Percentiles rank a stretch among this genome's conserved stretches.
Conservation (phyloP, 23 tunicate species). For the Botrylloides violaceus region DNA sequence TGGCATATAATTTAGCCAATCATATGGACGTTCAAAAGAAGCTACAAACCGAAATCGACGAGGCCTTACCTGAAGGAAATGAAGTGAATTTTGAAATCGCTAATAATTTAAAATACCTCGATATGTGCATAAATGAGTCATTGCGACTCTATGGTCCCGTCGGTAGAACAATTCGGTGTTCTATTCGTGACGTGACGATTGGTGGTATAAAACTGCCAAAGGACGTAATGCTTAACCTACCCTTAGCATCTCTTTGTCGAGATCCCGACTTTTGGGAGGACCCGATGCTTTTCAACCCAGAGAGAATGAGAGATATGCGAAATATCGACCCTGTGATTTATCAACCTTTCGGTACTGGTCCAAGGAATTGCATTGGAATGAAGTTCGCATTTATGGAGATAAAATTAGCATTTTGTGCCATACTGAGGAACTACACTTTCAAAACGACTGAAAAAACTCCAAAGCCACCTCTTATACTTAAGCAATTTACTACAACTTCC, state of each 20-base stretch:
- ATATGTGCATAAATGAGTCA: conserved; percentile 1
- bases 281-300: conserved; percentile 50
- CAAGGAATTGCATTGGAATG: conserved; percentile 57
- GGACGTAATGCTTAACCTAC: conserved; percentile 27
- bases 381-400: conserved; percentile 59
- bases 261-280: conserved; percentile 75
- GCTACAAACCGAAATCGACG: conserved; percentile 45
- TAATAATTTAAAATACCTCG: background rate
- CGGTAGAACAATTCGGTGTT: conserved; percentile 26
- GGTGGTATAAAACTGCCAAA: conserved; percentile 42
- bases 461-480: background rate
- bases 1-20: conserved; percentile 60
- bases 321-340: conserved; percentile 41
- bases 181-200: conserved; percentile 33
- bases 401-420: conserved; percentile 48
- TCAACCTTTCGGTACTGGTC: conserved; percentile 73
- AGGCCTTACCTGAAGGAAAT: conserved; percentile 20
- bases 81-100: conserved; percentile 21
- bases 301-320: conserved; percentile 63
- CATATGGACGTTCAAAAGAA: conserved; percentile 40
- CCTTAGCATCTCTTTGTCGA: conserved; percentile 31
- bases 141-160: background rate
- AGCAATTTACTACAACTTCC: background rate
- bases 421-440: conserved; percentile 24
- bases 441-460: conserved; percentile 41